A percentile compares a stretch with the other conserved stretches of the same genome.
phyloP scores from a whole-genome alignment of 2,888 invertebrate species.

The Autographa pulchrina region DNA sequence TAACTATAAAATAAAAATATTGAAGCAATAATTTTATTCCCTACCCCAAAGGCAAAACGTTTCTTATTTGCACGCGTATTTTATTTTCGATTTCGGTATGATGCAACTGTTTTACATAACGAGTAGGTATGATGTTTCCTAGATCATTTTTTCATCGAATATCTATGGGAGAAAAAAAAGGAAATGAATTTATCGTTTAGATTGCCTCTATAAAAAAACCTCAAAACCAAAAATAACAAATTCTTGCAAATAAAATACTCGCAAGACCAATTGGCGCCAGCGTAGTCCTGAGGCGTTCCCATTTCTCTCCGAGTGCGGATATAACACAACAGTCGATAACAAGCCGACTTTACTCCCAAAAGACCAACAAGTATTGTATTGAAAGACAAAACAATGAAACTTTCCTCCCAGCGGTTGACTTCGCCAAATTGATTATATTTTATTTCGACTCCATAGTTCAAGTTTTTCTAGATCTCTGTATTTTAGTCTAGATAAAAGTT shows the following conservation, averaged over 20 bases:
- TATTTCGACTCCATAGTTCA: constrained; percentile 32
- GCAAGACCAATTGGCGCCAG: not conserved
- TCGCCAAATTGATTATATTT: constrained; percentile 47
- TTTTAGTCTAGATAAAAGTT: not conserved
- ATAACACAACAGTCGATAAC: constrained; percentile 33
- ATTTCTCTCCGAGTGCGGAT: constrained; percentile 2
- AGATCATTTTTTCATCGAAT: no score
- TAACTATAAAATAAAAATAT: no score
- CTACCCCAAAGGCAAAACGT: no score
- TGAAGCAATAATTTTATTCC: no score
- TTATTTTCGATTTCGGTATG: no score
- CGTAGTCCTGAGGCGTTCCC: constrained; percentile 17
- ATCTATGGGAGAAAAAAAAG: no score
- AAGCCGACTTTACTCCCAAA: constrained; percentile 37
- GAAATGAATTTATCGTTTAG: no score
- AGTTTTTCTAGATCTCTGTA: constrained; percentile 26
- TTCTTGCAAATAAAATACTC: not conserved
- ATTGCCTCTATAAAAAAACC: no score
- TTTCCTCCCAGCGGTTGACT: constrained; percentile 35
- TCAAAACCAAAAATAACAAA: not conserved
- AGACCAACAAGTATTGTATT: constrained; percentile 49
- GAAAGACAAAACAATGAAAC: constrained; percentile 54
- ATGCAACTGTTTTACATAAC: no score
- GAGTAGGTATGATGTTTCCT: no score
- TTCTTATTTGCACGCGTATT: no score